phyloP scores from a whole-genome alignment of 2,113 vertebrate species.

The Megalops atlanticus region DNA sequence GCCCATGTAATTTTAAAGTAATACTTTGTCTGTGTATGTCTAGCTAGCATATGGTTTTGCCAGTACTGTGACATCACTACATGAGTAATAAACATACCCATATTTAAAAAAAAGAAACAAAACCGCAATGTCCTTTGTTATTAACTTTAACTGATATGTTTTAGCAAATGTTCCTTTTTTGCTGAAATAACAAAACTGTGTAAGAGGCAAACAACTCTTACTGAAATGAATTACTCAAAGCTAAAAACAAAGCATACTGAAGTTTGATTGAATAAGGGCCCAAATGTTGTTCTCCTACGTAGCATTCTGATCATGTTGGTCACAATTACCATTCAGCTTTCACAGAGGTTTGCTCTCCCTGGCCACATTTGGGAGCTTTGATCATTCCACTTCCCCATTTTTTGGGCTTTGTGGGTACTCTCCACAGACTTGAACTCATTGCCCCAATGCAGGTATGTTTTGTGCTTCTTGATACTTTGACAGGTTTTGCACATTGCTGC shows the following conservation, averaged over 20 bases:
- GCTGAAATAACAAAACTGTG: no score
- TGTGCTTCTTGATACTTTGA: conserved; percentile 1
- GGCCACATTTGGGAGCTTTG: background rate
- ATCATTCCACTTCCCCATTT: background rate
- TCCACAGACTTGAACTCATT: background rate
- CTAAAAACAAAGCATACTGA: no score
- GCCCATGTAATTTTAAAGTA: background rate
- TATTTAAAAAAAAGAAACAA: no score
- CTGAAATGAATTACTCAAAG: no score
- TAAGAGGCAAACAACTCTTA: no score
- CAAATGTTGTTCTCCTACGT: no score
- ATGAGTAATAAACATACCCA: no score
- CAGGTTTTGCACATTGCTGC: background rate
- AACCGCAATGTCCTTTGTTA: no score
- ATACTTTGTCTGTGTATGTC: background rate
- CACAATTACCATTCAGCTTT: background rate
- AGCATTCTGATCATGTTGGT: background rate
- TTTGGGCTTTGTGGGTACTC: background rate
- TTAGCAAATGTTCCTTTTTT: no score
- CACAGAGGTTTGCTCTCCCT: background rate
- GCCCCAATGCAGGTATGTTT: background rate
- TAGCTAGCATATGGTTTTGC: no score
- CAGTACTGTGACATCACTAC: no score
- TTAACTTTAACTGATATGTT: no score
- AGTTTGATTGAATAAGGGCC: background rate